Base-by-base conservation (phyloP, 64 coral and sea anemone genomes). In the Pocillopora verrucosa region DNA sequence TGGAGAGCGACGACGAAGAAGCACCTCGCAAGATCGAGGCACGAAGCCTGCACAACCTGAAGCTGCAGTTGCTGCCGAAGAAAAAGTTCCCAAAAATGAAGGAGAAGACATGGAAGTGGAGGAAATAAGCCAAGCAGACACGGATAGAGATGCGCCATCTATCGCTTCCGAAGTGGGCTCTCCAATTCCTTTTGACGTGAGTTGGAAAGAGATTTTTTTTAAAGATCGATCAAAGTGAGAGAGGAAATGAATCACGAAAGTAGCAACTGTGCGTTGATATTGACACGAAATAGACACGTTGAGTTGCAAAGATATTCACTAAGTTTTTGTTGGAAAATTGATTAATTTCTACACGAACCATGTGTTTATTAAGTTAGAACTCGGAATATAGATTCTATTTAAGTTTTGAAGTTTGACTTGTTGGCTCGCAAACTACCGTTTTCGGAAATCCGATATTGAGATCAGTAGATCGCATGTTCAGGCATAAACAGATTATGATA, bases 151-250 rank as follows among this genome's bases (percentile, higher is more conserved):
- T 82, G 90, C 91, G 56, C 93, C 96, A 14, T 98, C 96, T 0
- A 98, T 98, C 26, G 92, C 87, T 35, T 98, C 96, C 26, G 96
- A 98, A 90, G 34, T 90, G 13, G 93, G 90, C 57, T 94, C 90
- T 20, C 95, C 95, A 16, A 96, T 96, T 68, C 93, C 93, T n/a
- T 95, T 95, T 88, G 89, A 95, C 74, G 93, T 94, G 69, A 94
- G 88, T 68, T 65, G 10, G 69, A 65, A 37, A 78, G 60, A n/a
- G 9, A 56, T 37, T n/a, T 68, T 30, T 64, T 59, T 84, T 17
- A n/a, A 2, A 30, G 61, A 34, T 90, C 11, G 9, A 38, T 25
- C 13, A 58, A 30, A 69, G 11, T 15, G 4, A 17, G 16, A 63
- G 63, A 38, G 64, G 64, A 85, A 85, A 70, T 85, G 63, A 38